These are phyloP conservation scores for Acanthornis magna DNA, from an alignment of 2,797 vertebrate genomes.

Conservation along the genomic window DNA sequence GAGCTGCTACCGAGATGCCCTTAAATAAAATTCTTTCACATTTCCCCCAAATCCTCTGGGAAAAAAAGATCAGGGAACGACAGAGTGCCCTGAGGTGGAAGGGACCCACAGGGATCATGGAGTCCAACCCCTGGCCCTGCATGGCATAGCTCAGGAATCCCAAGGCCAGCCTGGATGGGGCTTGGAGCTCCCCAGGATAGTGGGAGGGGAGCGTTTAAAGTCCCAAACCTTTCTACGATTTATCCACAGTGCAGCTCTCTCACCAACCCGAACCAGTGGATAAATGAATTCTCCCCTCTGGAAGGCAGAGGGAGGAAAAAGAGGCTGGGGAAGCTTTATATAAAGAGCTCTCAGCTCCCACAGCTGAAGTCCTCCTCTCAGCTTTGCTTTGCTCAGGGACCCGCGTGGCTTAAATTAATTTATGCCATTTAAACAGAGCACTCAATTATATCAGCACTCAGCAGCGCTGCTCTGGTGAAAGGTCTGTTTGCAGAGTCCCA, in stretches of 20 bases:
- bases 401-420: slow-evolving; percentile 32
- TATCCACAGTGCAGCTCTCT: neutral
- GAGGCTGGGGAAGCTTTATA: neutral
- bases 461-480: neutral
- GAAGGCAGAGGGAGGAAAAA: neutral
- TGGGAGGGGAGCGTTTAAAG: neutral
- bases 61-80: neutral
- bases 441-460: slow-evolving; percentile 37
- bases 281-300: neutral
- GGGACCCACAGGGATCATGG: neutral
- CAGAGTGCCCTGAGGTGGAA: neutral
- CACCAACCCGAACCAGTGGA: neutral
- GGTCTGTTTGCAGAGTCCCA: slow-evolving; percentile 20
- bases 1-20: rapidly evolving
- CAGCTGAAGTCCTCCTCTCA: slow-evolving; percentile 1
- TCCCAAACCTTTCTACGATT: neutral
- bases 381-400: slow-evolving; percentile 27
- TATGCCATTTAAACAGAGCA: slow-evolving; percentile 47
- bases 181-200: neutral
- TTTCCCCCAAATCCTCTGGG: neutral
- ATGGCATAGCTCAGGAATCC: neutral
- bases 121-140: neutral
- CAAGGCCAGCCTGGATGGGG: rapidly evolving
- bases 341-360: neutral
- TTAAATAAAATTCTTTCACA: neutral